Conservation (phyloP, 2,113 vertebrate genomes). For the Megaceryle maxima region DNA sequence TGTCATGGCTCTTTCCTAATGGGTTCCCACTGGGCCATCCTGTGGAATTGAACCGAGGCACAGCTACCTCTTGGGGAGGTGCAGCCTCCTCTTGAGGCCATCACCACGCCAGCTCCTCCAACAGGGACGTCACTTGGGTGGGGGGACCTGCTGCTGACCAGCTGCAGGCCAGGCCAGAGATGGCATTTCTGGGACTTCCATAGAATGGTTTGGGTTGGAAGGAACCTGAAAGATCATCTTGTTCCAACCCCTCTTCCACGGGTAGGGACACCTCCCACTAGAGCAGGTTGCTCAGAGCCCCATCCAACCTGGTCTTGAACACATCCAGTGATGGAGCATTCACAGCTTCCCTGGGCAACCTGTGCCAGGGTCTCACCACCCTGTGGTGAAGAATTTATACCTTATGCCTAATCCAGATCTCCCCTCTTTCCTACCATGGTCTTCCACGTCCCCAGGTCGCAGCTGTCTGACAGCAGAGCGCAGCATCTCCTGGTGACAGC, state of each 20-base stretch:
- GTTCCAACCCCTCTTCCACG: background rate
- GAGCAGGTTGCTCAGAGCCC: background rate
- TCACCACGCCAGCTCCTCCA: background rate
- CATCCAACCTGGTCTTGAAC: background rate
- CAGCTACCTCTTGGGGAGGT: background rate
- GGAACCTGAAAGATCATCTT: background rate
- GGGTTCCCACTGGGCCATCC: background rate
- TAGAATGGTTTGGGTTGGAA: background rate
- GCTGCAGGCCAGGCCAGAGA: background rate
- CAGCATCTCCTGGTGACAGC: background rate
- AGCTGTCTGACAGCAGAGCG: background rate
- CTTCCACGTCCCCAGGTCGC: too few relatives aligned
- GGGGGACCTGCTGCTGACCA: background rate
- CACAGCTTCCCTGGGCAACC: background rate
- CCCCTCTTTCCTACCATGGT: too few relatives aligned
- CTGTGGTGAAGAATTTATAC: background rate
- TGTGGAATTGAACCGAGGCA: fast-evolving
- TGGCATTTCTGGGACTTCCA: background rate
- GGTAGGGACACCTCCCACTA: background rate
- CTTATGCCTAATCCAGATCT: background rate
- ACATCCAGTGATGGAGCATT: background rate
- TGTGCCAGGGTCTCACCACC: background rate
- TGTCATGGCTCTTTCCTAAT: background rate
- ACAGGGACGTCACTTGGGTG: fast-evolving
- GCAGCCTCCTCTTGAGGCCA: too few relatives aligned